Evolutionary conservation across 2,888 invertebrate species (phyloP), one percentile per base, ranked within the genome.

Genomic region (Harmothoe impar): DNA sequence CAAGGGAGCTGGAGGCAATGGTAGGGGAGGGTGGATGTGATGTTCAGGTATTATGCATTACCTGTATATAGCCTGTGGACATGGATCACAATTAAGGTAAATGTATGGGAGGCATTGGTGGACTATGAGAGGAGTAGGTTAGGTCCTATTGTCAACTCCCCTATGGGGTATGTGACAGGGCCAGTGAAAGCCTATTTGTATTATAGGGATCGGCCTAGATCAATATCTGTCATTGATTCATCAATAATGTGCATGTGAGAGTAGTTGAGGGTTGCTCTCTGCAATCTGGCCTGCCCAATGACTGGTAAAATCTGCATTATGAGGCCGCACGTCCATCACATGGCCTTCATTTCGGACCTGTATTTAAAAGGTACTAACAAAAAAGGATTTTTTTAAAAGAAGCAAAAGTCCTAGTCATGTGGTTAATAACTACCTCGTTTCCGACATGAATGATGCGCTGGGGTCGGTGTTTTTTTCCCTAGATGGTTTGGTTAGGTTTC

Each of bases 211-310:
- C 15, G 81, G 43, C 81, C 20, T 81, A 81, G 43, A 81, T 81
- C 81, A 81, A 81, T 81, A 81, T 43, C 43, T 81, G 25, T 43
- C 43, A 17, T 17, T 81, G 81, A 43, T 35, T 81, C 81, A 81
- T 81, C 81, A 81, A 81, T 43, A 81, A 35, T 23, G 33, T 23
- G 17, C 81, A 81, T 35, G 43, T 81, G 43, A 31, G 77, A 23
- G 31, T 62, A 23, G 25, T 3, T 43, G 10, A 43, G 43, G 43
- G 5, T 10, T 43, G 43, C 43, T 43, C 43, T 10, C 43, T 7
- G 43, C 43, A 43, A 43, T 43, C 43, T 43, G 43, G 10, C 43
- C 10, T 43, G 43, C 43, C 43, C 43, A 43, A 10, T 43, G n/a
- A n/a, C n/a, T n/a, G 43, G 43, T 43, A 43, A 43, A 43, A 43